Evolutionary conservation across 2,888 invertebrate species (phyloP), one percentile per base, ranked within the genome.

Genomic region (Sphaeridia pumilis): DNA sequence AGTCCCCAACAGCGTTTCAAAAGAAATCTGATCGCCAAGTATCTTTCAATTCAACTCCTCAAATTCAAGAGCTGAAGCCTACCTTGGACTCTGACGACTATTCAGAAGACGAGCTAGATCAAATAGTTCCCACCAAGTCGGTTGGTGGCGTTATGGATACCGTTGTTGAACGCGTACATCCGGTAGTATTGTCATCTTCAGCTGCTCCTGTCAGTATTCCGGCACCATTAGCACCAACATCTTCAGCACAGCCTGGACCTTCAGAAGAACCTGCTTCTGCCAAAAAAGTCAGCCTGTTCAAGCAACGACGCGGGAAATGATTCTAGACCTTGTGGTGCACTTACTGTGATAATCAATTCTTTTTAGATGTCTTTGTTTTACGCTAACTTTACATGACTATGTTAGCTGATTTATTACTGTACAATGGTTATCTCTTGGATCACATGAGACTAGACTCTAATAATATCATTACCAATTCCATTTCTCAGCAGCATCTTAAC

Each of bases 241-340:
- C 44, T 22, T 10, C 34, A 12, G n/a, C 12, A 22, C 24, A 4
- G 4, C 41, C 41, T 41, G 41, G 41, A 12, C 14, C 35, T 17
- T 17, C 31, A 2, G 41, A 34, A 22, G 14, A 31, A 7, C 7
- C 31, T 14, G n/a, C 12, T 22, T 42, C 52, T 21, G 12, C 31
- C 2, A 46, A 46, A 34, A 52, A 42, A 42, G n/a, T 21, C 17
- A 52, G 52, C 21, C 35, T 52, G 20, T 52, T 52, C 25, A 52
- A 46, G 27, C 52, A 52, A 20, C 44, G 51, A 10, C 22, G 45
- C 21, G 35, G 35, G n/a, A 38, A 43, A 25, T 48, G 27, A 48
- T 12, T 10, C 21, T 22, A 14, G 22, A 22, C 10, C 12, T 28
- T 31, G 5, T 3, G 14, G 26, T 31, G 3, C 31, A 46, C 7